Evolutionary conservation across 2,113 vertebrate genomes (phyloP).

Genomic region (Phaethon lepturus): DNA sequence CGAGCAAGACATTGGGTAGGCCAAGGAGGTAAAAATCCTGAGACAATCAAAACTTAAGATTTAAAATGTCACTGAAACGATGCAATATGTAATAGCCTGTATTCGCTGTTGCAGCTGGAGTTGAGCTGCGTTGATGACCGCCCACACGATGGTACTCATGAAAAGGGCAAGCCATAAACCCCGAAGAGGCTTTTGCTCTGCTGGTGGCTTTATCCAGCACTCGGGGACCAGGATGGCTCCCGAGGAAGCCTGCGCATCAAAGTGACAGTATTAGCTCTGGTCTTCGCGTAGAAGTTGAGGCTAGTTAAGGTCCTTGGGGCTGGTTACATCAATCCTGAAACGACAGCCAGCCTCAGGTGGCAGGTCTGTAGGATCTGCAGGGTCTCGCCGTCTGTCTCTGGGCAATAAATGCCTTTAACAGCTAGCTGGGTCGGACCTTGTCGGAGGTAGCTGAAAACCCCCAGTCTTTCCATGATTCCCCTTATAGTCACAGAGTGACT

Average conservation of each 20-base stretch:
- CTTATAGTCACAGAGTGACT: neutral
- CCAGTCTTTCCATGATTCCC: fast-evolving
- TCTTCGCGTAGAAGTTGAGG: neutral
- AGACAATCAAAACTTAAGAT: fast-evolving
- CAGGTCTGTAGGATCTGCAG: fast-evolving
- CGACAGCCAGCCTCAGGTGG: fast-evolving
- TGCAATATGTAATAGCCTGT: fast-evolving
- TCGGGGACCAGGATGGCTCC: fast-evolving
- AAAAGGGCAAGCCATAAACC: neutral
- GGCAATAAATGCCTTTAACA: neutral
- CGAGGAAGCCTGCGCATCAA: neutral
- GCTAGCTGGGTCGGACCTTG: neutral
- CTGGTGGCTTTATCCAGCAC: neutral
- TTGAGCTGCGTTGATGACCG: fast-evolving
- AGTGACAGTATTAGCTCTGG: neutral
- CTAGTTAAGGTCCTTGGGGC: neutral
- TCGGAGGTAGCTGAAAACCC: neutral
- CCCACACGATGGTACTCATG: neutral
- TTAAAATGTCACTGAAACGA: fast-evolving
- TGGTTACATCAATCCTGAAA: fast-evolving
- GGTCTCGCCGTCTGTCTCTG: neutral
- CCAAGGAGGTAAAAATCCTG: neutral
- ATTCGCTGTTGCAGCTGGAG: neutral
- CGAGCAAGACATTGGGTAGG: fast-evolving
- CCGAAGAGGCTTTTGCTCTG: neutral